Percentiles rank a stretch among this genome's conserved stretches.
These are phyloP conservation scores for Scelioninae gen. 1 DNA, from an alignment of 2,888 invertebrate species.

Conservation along the genomic window DNA sequence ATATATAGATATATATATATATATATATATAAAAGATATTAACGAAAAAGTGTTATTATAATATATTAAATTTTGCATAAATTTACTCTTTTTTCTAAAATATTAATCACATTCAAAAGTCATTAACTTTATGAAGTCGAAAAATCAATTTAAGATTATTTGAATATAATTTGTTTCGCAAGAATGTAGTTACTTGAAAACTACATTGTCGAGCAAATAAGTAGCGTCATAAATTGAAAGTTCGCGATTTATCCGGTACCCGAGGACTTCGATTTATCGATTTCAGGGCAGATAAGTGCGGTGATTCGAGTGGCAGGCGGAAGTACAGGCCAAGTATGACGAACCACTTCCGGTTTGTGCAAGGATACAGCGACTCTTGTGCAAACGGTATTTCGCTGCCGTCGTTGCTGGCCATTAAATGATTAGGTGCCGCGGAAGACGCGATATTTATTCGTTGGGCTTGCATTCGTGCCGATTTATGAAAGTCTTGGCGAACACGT, in stretches of 20 bases:
- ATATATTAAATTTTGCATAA: too few relatives aligned
- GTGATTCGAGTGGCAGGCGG: conserved; percentile 76
- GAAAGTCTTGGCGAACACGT: conserved; percentile 35
- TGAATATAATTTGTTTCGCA: too few relatives aligned
- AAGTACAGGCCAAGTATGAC: conserved; percentile 79
- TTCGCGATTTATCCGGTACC: conserved; percentile 68
- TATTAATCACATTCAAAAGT: too few relatives aligned
- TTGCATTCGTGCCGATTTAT: conserved; percentile 69
- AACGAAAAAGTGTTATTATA: too few relatives aligned
- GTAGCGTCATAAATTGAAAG: conserved; percentile 76
- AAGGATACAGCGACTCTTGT: conserved; percentile 69
- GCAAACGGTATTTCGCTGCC: conserved; percentile 67
- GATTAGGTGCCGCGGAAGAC: conserved; percentile 70
- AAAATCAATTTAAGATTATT: too few relatives aligned
- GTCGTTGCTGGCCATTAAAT: conserved; percentile 70
- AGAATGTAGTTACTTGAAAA: too few relatives aligned
- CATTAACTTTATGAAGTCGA: too few relatives aligned
- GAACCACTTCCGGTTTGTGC: conserved; percentile 78
- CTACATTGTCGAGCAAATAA: conserved; percentile 69
- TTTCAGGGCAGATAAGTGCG: conserved; percentile 74
- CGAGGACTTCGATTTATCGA: conserved; percentile 76
- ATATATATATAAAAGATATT: too few relatives aligned
- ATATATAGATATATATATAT: too few relatives aligned
- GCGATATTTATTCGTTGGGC: conserved; percentile 71
- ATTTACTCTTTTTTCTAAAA: too few relatives aligned